These are phyloP conservation scores for Sphaerodactylus townsendi DNA, from an alignment of 2,113 vertebrate species.

Conservation along the genomic window DNA sequence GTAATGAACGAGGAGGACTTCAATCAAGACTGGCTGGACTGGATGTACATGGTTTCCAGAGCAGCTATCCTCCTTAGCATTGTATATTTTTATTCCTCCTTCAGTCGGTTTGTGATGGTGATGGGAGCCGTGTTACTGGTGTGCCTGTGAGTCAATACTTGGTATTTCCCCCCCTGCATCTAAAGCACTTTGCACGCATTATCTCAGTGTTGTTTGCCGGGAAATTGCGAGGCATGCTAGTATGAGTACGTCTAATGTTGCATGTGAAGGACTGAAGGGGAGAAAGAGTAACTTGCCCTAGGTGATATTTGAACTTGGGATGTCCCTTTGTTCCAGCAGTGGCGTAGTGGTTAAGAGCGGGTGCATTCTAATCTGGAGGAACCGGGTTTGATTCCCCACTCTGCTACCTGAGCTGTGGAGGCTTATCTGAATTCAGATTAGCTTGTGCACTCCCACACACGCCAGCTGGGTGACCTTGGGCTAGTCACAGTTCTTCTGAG, in stretches of 20 bases:
- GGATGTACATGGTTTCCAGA: constrained; percentile 91
- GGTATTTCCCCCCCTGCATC: neutral
- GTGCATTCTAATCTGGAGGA: too few relatives aligned
- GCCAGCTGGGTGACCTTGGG: too few relatives aligned
- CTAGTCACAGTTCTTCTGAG: too few relatives aligned
- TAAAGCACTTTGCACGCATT: neutral
- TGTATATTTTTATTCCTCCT: constrained; percentile 97
- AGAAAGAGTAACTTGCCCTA: neutral
- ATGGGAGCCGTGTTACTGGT: constrained; percentile 93
- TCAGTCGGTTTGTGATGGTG: constrained; percentile 94
- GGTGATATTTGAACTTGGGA: neutral
- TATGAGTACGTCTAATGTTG: neutral
- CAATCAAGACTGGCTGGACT: constrained; percentile 97
- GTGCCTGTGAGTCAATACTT: constrained; percentile 87
- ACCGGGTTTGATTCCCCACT: too few relatives aligned
- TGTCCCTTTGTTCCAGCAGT: too few relatives aligned
- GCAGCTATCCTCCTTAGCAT: constrained; percentile 93
- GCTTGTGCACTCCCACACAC: too few relatives aligned
- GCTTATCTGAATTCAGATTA: too few relatives aligned
- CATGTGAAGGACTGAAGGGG: neutral
- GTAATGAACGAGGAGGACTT: constrained; percentile 92
- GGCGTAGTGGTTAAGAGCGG: too few relatives aligned
- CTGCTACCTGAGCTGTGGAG: too few relatives aligned
- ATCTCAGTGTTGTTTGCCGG: too few relatives aligned
- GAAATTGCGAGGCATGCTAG: neutral